These are phyloP conservation scores for Carcina quercana DNA, from an alignment of 2,888 invertebrate genomes.

Conservation along the genomic window DNA sequence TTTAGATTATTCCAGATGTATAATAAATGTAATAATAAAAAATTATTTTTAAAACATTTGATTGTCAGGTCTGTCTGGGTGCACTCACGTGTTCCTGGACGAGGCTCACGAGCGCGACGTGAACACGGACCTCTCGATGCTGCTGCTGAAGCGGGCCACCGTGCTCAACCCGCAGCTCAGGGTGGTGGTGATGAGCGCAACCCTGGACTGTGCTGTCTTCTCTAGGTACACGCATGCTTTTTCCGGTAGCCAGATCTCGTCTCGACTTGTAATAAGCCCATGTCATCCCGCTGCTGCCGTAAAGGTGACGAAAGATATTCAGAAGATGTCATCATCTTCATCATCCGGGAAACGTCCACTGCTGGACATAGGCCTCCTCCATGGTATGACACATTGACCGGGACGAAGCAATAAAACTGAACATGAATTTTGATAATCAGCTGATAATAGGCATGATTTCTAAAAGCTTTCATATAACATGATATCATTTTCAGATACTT, in stretches of 20 bases:
- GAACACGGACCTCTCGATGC: constrained; percentile 78
- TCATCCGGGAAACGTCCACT: too few relatives aligned
- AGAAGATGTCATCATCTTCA: too few relatives aligned
- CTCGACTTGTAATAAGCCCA: too few relatives aligned
- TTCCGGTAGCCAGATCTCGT: not conserved
- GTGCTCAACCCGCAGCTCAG: constrained; percentile 69
- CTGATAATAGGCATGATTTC: not conserved
- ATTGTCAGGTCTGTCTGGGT: constrained; percentile 65
- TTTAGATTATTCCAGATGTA: too few relatives aligned
- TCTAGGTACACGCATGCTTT: constrained; percentile 50
- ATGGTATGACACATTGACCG: too few relatives aligned
- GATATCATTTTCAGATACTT: constrained; percentile 44
- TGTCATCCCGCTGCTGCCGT: too few relatives aligned
- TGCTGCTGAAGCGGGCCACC: constrained; percentile 73
- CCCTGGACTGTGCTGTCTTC: constrained; percentile 77
- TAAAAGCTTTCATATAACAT: not conserved
- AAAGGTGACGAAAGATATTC: too few relatives aligned
- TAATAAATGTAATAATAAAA: too few relatives aligned
- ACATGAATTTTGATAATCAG: too few relatives aligned
- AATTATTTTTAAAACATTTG: too few relatives aligned
- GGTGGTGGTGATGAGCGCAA: constrained; percentile 83
- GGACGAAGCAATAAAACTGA: too few relatives aligned
- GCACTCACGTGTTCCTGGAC: constrained; percentile 81
- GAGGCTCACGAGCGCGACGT: constrained; percentile 84
- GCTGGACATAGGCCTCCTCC: too few relatives aligned